A percentile compares a stretch with the other conserved stretches of the same genome.
phyloP scores from a whole-genome alignment of 2,888 invertebrate genomes.

The Eulithis testata region DNA sequence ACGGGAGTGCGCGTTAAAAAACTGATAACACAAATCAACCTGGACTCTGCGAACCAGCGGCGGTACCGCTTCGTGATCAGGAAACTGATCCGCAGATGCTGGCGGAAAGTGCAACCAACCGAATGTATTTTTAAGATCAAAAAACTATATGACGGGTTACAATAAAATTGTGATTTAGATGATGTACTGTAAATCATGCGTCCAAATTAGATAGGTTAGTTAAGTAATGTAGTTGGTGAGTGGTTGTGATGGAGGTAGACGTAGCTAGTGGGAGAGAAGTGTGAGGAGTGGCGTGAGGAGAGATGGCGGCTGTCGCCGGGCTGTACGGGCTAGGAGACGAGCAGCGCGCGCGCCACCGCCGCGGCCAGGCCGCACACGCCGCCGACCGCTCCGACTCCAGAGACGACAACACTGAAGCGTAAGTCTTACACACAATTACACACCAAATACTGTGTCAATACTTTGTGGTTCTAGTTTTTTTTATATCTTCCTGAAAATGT shows the following conservation, averaged over 20 bases:
- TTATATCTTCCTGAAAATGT: no score
- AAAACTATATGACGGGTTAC: constrained; percentile 73
- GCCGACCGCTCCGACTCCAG: constrained; percentile 87
- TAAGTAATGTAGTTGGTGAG: constrained; percentile 46
- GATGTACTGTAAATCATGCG: constrained; percentile 74
- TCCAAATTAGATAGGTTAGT: constrained; percentile 73
- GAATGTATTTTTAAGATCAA: constrained; percentile 37
- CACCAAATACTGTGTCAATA: not conserved
- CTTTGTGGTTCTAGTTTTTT: no score
- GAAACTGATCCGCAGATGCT: constrained; percentile 26
- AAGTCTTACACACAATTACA: constrained; percentile 53
- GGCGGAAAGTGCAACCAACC: constrained; percentile 21
- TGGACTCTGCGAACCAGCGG: not conserved
- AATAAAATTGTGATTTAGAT: constrained; percentile 78
- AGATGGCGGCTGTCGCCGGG: constrained; percentile 92
- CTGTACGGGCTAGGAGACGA: constrained; percentile 92
- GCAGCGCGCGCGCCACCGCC: constrained; percentile 82
- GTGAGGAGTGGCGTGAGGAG: constrained; percentile 47
- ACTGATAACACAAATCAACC: not conserved
- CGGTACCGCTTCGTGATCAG: constrained; percentile 8
- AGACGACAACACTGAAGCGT: constrained; percentile 85
- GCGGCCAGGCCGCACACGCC: constrained; percentile 86
- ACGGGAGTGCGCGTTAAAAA: not conserved
- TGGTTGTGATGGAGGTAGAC: constrained; percentile 51
- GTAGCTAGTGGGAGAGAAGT: constrained; percentile 45